Conservation (phyloP, 2,113 vertebrate species). For the Ceratotherium simum region DNA sequence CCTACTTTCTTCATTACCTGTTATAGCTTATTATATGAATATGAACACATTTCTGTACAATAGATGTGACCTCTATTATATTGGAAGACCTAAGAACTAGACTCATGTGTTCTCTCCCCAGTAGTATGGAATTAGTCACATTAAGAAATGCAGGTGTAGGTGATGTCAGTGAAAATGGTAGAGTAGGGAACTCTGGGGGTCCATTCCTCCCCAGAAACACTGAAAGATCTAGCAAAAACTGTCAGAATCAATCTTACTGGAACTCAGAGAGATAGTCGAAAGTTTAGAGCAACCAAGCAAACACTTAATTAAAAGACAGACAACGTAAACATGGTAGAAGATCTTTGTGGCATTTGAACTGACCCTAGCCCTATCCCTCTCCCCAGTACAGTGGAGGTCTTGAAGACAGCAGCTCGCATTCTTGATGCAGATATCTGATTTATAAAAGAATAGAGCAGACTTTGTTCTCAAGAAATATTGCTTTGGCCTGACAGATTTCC, state of each 20-base stretch:
- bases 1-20: not conserved
- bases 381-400: not conserved
- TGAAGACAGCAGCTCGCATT: not conserved
- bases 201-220: not conserved
- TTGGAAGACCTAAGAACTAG: not conserved
- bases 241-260: not conserved
- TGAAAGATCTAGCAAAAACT: not conserved
- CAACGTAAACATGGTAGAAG: not conserved
- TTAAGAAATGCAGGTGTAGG: not conserved
- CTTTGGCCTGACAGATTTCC: not conserved
- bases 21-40: not conserved
- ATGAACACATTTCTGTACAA: not conserved
- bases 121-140: not conserved
- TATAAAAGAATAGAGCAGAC: not conserved
- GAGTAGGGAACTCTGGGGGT: not conserved
- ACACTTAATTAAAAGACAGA: not conserved
- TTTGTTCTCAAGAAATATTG: not conserved
- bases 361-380: not conserved
- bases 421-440: not conserved
- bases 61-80: not conserved
- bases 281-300: not conserved
- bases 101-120: not conserved
- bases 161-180: not conserved
- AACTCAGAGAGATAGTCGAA: not conserved
- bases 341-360: not conserved